Conservation (phyloP, 2,797 vertebrate species). For the Enteromius fasciolatus region DNA sequence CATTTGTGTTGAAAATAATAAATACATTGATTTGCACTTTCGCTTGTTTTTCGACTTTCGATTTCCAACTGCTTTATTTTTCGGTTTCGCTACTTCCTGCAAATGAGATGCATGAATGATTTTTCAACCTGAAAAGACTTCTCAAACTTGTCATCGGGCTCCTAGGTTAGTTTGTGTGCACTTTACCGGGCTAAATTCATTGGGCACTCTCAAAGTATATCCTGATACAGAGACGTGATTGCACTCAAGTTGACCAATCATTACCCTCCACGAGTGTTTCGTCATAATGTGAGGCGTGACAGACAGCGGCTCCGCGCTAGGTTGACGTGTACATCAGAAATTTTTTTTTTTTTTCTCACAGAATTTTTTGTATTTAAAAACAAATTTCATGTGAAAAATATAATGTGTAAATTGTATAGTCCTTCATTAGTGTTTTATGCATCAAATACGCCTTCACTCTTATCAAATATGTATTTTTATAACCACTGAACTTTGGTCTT, state of each 20-base stretch:
- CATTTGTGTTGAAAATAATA: not conserved
- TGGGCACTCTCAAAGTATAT: not conserved
- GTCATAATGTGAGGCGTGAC: constrained; percentile 60
- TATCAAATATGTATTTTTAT: not conserved
- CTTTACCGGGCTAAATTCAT: not conserved
- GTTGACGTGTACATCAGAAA: constrained; percentile 83
- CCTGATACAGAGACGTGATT: not conserved
- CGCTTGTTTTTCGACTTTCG: not conserved
- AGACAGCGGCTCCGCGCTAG: constrained; percentile 60
- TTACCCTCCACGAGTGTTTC: constrained; percentile 28
- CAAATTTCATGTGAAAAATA: not conserved
- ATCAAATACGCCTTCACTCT: too few species aligned
- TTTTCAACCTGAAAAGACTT: not conserved
- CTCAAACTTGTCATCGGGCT: not conserved
- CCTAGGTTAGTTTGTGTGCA: not conserved
- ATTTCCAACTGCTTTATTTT: not conserved
- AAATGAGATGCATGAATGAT: too few species aligned
- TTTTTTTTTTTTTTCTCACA: not conserved
- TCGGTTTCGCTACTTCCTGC: not conserved
- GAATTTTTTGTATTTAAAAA: not conserved
- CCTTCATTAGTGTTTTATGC: not conserved
- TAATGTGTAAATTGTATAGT: not conserved
- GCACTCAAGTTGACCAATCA: constrained; percentile 60
- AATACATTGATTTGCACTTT: not conserved
- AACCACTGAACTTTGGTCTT: constrained; percentile 38